Conservation (phyloP, 2,888 invertebrate species). For the Rhamphomyia laevipes region DNA sequence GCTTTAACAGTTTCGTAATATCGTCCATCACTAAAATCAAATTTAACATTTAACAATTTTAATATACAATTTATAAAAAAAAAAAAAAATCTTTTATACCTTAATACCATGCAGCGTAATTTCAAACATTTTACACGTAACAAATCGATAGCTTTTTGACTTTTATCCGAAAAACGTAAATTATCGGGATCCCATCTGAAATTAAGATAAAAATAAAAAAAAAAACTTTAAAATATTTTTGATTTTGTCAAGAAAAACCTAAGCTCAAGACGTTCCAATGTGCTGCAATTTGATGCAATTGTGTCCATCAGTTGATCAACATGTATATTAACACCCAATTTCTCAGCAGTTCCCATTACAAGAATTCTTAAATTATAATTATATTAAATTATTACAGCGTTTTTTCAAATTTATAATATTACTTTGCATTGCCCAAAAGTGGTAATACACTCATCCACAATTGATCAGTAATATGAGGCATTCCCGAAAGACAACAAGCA, state of each 20-base stretch:
- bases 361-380: constrained; percentile 58
- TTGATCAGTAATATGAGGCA: constrained; percentile 97
- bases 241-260: constrained; percentile 33
- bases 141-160: constrained; percentile 97
- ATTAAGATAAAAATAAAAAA: not conserved
- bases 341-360: constrained; percentile 94
- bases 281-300: constrained; percentile 83
- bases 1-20: constrained; percentile 99
- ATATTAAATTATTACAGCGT: not conserved
- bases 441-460: constrained; percentile 95
- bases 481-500: constrained; percentile 83
- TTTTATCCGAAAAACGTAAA: constrained; percentile 96
- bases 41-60: not conserved
- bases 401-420: constrained; percentile 8
- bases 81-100: constrained; percentile 41
- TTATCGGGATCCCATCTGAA: constrained; percentile 93
- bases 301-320: constrained; percentile 98
- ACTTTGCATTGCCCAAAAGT: constrained; percentile 85
- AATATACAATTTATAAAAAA: not conserved
- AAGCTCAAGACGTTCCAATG: constrained; percentile 82
- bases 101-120: constrained; percentile 82
- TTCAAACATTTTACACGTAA: constrained; percentile 90
- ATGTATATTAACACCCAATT: constrained; percentile 90
- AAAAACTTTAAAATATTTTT: not conserved
- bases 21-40: constrained; percentile 77